Percentiles rank a stretch among this genome's conserved stretches.
These are phyloP conservation scores for Xanthostigma xanthostigma DNA, from an alignment of 2,888 invertebrate genomes.

Conservation along the genomic window DNA sequence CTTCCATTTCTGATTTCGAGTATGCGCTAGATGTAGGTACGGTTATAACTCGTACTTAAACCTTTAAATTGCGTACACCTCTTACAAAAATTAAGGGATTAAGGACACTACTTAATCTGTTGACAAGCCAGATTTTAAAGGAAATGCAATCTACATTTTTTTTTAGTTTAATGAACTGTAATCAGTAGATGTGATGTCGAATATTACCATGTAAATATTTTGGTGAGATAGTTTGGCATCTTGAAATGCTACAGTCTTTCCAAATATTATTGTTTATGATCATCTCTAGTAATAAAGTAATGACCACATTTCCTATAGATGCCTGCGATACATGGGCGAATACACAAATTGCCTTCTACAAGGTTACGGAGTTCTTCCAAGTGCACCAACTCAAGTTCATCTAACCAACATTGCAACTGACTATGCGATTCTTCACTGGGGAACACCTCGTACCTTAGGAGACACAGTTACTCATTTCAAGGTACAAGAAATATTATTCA, in stretches of 20 bases:
- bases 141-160: no score
- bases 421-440: slow-evolving; percentile 69
- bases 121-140: no score
- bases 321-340: slow-evolving; percentile 65
- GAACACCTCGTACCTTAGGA: slow-evolving; percentile 48
- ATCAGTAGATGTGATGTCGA: no score
- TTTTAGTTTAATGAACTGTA: no score
- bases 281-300: slow-evolving; percentile 4
- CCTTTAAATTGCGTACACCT: no score
- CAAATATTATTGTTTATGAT: slow-evolving; percentile 1
- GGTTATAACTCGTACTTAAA: no score
- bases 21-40: no score
- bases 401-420: slow-evolving; percentile 59
- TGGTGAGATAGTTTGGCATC: not conserved
- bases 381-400: slow-evolving; percentile 51
- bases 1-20: no score
- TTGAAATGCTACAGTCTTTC: not conserved
- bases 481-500: slow-evolving; percentile 31
- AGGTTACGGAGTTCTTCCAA: slow-evolving; percentile 70
- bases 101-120: no score
- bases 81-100: no score
- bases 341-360: slow-evolving; percentile 71
- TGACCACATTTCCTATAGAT: slow-evolving; percentile 29
- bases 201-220: not conserved
- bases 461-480: slow-evolving; percentile 56